These are phyloP conservation scores for Orius insidiosus DNA, from an alignment of 1,140 invertebrate species.

Conservation along the genomic window DNA sequence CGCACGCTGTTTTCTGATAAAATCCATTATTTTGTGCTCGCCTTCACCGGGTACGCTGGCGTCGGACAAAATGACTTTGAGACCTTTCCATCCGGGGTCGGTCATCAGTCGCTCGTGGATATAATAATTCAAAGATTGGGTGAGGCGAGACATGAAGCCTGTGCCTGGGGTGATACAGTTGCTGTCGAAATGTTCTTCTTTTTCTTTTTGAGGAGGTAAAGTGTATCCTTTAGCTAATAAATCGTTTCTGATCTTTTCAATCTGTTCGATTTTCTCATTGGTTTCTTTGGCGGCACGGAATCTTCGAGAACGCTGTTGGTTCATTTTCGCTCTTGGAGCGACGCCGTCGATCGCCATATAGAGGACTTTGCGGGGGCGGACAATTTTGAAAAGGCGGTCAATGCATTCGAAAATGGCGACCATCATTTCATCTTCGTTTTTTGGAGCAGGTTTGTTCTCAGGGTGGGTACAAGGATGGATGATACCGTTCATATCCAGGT, in stretches of 20 bases:
- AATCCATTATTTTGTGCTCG: slow-evolving; percentile 99
- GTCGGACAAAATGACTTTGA: slow-evolving; percentile 85
- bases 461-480: slow-evolving; percentile 99
- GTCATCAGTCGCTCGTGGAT: slow-evolving; percentile 86
- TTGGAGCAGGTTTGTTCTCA: slow-evolving; percentile 93
- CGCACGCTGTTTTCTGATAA: slow-evolving; percentile 84
- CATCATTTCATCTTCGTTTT: slow-evolving; percentile 99
- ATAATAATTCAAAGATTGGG: slow-evolving; percentile 89
- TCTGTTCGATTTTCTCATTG: slow-evolving; percentile 73
- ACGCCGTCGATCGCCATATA: slow-evolving; percentile 99
- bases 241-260: slow-evolving; percentile 59
- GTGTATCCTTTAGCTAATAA: slow-evolving; percentile 54
- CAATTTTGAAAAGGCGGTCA: slow-evolving; percentile 87
- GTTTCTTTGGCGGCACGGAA: slow-evolving; percentile 95
- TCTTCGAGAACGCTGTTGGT: slow-evolving; percentile 91
- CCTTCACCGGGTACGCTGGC: slow-evolving; percentile 93
- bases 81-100: slow-evolving; percentile 86
- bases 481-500: slow-evolving; percentile 99
- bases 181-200: slow-evolving; percentile 89
- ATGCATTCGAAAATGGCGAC: slow-evolving; percentile 98
- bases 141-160: slow-evolving; percentile 92
- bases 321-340: slow-evolving; percentile 97
- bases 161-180: slow-evolving; percentile 99
- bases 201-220: slow-evolving; percentile 77
- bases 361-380: slow-evolving; percentile 81